These are phyloP conservation scores for Montipora capricornis DNA, from an alignment of 64 coral and sea anemone species.

Conservation along the genomic window DNA sequence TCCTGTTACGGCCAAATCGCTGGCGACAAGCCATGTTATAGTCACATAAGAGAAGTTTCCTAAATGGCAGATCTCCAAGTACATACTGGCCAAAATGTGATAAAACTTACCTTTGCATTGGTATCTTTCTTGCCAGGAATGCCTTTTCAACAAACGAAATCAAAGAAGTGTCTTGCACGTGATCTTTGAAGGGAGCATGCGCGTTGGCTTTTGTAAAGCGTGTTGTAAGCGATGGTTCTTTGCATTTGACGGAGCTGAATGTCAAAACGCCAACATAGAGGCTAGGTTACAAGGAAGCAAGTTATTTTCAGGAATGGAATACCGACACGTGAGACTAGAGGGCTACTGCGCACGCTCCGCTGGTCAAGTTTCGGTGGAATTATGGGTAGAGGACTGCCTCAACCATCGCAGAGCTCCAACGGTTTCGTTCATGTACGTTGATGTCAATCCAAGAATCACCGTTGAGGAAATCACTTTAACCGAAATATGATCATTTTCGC, in stretches of 20 bases:
- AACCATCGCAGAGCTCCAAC: slow-evolving; percentile 58
- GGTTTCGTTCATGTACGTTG: slow-evolving; percentile 36
- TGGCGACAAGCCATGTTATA: too few relatives aligned
- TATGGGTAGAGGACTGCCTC: slow-evolving; percentile 85
- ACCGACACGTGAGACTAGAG: slow-evolving; percentile 79
- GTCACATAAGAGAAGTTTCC: too few relatives aligned
- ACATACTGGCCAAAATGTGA: neutral
- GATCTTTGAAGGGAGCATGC: slow-evolving; percentile 85
- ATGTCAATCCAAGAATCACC: slow-evolving; percentile 62
- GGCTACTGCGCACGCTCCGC: slow-evolving; percentile 81
- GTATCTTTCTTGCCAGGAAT: slow-evolving; percentile 70
- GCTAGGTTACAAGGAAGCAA: slow-evolving; percentile 75
- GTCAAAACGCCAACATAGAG: slow-evolving; percentile 62
- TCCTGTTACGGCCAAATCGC: too few relatives aligned
- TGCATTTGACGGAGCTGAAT: slow-evolving; percentile 66
- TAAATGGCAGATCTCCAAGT: too few relatives aligned
- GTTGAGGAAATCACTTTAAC: slow-evolving; percentile 68
- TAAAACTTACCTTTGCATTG: neutral
- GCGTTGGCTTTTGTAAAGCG: slow-evolving; percentile 81
- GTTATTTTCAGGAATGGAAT: slow-evolving; percentile 59
- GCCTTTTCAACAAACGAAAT: slow-evolving; percentile 63
- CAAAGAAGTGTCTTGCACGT: slow-evolving; percentile 64
- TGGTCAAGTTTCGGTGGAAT: slow-evolving; percentile 62
- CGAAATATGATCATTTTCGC: neutral
- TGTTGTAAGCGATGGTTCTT: slow-evolving; percentile 96